Conservation (phyloP, 2,888 invertebrate species). For the Caenorhabditis japonica region DNA sequence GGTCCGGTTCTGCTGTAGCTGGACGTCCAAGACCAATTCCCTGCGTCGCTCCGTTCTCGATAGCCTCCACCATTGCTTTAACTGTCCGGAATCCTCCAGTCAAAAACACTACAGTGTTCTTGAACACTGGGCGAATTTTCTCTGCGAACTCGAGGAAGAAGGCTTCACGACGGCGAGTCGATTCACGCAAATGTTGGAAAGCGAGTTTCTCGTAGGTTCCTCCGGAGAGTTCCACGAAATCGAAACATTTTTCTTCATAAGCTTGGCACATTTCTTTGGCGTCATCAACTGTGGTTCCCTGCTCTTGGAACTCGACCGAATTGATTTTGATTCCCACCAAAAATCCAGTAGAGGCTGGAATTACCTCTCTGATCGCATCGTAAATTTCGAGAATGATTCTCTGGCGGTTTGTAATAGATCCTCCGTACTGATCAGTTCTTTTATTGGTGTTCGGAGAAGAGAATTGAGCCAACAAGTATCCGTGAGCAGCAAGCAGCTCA, state of each 20-base stretch:
- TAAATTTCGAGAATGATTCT: slow-evolving; percentile 66
- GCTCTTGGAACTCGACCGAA: slow-evolving; percentile 68
- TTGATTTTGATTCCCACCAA: slow-evolving; percentile 69
- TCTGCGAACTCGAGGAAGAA: slow-evolving; percentile 67
- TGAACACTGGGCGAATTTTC: slow-evolving; percentile 51
- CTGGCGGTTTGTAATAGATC: slow-evolving; percentile 61
- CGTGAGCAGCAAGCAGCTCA: slow-evolving; percentile 69
- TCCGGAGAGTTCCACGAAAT: slow-evolving; percentile 69
- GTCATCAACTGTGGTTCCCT: slow-evolving; percentile 62
- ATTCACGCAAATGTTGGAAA: slow-evolving; percentile 54
- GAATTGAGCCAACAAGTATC: slow-evolving; percentile 70
- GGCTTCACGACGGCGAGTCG: slow-evolving; percentile 62
- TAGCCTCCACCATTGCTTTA: slow-evolving; percentile 61
- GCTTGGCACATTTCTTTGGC: slow-evolving; percentile 58
- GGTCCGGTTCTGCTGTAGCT: slow-evolving; percentile 65
- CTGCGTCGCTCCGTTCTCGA: slow-evolving; percentile 55
- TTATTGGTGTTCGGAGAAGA: slow-evolving; percentile 69
- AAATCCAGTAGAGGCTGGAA: slow-evolving; percentile 61
- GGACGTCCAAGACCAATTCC: slow-evolving; percentile 66
- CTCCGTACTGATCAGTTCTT: slow-evolving; percentile 69
- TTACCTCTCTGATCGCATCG: slow-evolving; percentile 59
- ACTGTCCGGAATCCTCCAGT: slow-evolving; percentile 70
- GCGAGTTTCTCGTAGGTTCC: slow-evolving; percentile 63
- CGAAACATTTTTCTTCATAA: slow-evolving; percentile 53
- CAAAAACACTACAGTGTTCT: slow-evolving; percentile 55